Percentiles rank a stretch among this genome's conserved stretches.
Conservation (phyloP, 2,113 vertebrate genomes). For the Rana temporaria region DNA sequence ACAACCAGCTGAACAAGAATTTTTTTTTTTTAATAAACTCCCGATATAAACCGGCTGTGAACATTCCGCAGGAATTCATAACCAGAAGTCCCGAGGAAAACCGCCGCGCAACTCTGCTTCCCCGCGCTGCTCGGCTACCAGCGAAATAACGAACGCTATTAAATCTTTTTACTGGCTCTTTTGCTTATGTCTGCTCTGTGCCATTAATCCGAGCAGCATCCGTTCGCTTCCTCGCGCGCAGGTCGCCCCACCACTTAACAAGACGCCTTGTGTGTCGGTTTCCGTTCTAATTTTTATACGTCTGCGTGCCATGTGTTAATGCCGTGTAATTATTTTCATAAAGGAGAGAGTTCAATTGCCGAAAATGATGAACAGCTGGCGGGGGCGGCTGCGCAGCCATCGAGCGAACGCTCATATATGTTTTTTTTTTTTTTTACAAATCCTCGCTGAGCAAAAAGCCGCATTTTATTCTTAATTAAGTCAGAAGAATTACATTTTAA, state of each 20-base stretch:
- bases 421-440: slow-evolving; percentile 20
- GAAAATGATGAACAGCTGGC: slow-evolving; percentile 43
- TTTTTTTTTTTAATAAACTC: no score
- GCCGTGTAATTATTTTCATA: slow-evolving; percentile 48
- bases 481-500: slow-evolving; percentile 17
- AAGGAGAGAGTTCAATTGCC: slow-evolving; percentile 37
- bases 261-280: slow-evolving; percentile 33
- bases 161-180: slow-evolving; percentile 1
- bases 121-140: background rate
- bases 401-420: background rate
- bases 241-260: slow-evolving; percentile 27
- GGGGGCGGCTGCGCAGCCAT: slow-evolving; percentile 17
- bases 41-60: background rate
- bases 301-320: slow-evolving; percentile 50
- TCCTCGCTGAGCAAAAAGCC: background rate
- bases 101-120: background rate
- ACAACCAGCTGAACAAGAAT: no score
- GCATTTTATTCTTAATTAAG: slow-evolving; percentile 32
- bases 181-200: background rate
- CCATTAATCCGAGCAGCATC: background rate
- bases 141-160: background rate
- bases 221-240: background rate
- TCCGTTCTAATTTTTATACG: slow-evolving; percentile 47
- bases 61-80: background rate
- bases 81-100: background rate